Base-by-base conservation (phyloP, 2,797 vertebrate species). In the Muraenolepis orangiensis region DNA sequence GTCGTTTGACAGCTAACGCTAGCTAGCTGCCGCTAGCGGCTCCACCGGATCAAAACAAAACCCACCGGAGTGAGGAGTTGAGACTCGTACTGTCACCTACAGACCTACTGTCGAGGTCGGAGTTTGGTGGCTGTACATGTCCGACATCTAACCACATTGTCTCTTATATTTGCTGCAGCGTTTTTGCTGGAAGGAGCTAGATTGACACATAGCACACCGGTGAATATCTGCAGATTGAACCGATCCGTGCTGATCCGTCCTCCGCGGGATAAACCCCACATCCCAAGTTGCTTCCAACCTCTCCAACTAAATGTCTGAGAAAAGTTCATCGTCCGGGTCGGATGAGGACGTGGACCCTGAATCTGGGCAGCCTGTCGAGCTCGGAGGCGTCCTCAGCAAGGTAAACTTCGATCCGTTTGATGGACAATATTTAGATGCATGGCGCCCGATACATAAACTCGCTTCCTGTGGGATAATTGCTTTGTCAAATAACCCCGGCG, bases 271-370 rank as follows among this genome's bases (percentile, higher is more conserved):
- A 14, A 30, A 29, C 64, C 8, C 64, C 10, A 30, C 8, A 29
- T 66, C 23, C 64, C 12, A 66, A 28, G 23, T 26, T 66, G 64
- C 64, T 11, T 66, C 28, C 23, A 6, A 20, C 57, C 57, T 11
- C 57, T 23, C 76, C 78, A 82, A 79, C 87, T 86, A 91, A 90
- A 99, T 98, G 97, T 98, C 95, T 91, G 97, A 98, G 85, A 96
- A 97, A 93, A 97, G 96, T 90, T 98, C 95, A 83, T 96, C 96
- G 79, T 97, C 96, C 57, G 95, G 95, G 74, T 98, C 96, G 70
- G 97, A 98, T 82, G 97, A 98, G 90, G 98, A 98, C 86, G 94
- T 95, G 86, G 97, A 98, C 81, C 96, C 96, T 1, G 97, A 98
- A 88, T 95, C 95, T 30, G 96, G 93, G 69, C 95, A 94, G 89